Percentiles rank a stretch among this genome's conserved stretches.
Conservation (phyloP, 2,113 vertebrate species). For the Hippocampus zosterae region DNA sequence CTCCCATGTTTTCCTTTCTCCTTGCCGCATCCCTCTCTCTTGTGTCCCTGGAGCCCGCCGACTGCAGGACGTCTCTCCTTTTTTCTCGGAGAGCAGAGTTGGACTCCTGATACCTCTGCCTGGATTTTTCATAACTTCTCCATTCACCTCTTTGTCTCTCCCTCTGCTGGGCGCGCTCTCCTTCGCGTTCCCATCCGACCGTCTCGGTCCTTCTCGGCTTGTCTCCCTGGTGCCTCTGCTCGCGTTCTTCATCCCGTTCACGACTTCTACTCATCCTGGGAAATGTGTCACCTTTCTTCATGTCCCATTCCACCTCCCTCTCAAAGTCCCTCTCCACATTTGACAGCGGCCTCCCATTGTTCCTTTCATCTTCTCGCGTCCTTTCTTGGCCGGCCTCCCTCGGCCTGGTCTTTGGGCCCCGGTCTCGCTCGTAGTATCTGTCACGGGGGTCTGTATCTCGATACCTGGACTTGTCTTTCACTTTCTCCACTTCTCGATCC, state of each 20-base stretch:
- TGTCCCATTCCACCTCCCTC: constrained; percentile 23
- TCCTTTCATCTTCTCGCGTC: constrained; percentile 23
- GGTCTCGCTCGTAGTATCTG: constrained; percentile 32
- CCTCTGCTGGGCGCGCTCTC: constrained; percentile 18
- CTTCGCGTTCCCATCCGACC: constrained; percentile 28
- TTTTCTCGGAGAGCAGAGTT: constrained; percentile 39
- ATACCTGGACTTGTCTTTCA: constrained; percentile 37
- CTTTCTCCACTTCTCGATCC: constrained; percentile 47
- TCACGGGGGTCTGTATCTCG: constrained; percentile 35
- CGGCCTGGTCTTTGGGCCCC: constrained; percentile 2
- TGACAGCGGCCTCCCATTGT: constrained; percentile 36
- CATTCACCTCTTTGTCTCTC: constrained; percentile 37
- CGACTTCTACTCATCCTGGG: constrained; percentile 49
- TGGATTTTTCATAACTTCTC: constrained; percentile 33
- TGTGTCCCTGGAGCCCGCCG: constrained; percentile 25
- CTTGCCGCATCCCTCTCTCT: constrained; percentile 31
- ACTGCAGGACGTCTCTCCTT: constrained; percentile 32
- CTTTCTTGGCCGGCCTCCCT: constrained; percentile 48
- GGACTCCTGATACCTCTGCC: constrained; percentile 33
- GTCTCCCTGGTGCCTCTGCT: constrained; percentile 16
- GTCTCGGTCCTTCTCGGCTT: constrained; percentile 22
- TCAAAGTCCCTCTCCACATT: constrained; percentile 12
- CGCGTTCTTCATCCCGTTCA: constrained; percentile 19
- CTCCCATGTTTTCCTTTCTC: constrained; percentile 42
- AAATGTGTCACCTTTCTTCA: constrained; percentile 65